Evolutionary conservation across 2,888 invertebrate genomes (phyloP), one percentile per base, ranked within the genome.

Genomic region (Amblyjoppa proteus): DNA sequence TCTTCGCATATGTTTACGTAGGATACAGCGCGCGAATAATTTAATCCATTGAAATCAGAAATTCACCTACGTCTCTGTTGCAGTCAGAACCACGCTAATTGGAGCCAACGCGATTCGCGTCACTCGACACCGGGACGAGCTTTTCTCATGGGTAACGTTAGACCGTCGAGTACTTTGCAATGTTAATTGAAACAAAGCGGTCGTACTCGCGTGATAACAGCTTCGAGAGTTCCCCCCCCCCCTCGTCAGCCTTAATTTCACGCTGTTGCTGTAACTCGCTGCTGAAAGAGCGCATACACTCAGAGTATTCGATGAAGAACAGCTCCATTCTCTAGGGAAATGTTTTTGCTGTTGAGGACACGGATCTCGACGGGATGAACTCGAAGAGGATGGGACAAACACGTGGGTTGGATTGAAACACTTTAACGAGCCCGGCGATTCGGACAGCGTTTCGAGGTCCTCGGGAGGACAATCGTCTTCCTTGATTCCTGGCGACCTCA

Each of bases 171-270:
- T 66, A 77, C 45, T 77, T 82, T 80, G 66, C 75, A 31, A 80
- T 80, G 64, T 84, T 76, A 79, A 84, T 80, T 80, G 78, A 61
- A 83, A 83, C 78, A 70, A 79, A 79, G 83, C 74, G 78, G 31
- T 78, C 25, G 61, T 64, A 31, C 51, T 70, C 58, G 78, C 56
- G 58, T 45, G 69, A 79, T 51, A 74, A 74, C 58, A 69, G 64
- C 64, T 66, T 66, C 79, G 66, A 25, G 83, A 80, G 71, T 80
- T 11, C 58, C 45, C 66, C 49, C 34, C 5, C 31, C 66, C 56
- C 34, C 20, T 20, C 20, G 20, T 20, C 20, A 20, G 20, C 16
- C 51, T 25, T 31, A 61, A n/a, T 6, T 64, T 56, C 31, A 74
- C 25, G 2, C 6, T 64, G 5, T 53, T 58, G 49, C 16, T 2